A percentile compares a stretch with the other conserved stretches of the same genome.
These are phyloP conservation scores for Brachirus orientalis DNA, from an alignment of 2,113 vertebrate genomes.

Conservation along the genomic window DNA sequence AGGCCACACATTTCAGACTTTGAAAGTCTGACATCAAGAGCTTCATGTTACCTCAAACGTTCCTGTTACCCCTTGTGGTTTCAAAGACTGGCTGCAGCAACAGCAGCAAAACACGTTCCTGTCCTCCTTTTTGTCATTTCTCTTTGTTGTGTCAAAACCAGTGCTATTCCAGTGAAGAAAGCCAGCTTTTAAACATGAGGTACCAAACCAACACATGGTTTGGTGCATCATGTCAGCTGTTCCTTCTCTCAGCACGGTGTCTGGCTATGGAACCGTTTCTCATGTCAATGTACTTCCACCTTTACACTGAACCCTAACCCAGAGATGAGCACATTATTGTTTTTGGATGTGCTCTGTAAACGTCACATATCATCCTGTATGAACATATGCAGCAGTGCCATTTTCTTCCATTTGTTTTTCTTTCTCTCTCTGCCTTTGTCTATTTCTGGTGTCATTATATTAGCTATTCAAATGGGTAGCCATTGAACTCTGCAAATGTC, in stretches of 20 bases:
- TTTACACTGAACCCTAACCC: slow-evolving; percentile 19
- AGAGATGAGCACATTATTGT: background rate
- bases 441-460: slow-evolving; percentile 10
- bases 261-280: background rate
- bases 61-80: background rate
- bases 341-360: slow-evolving; percentile 19
- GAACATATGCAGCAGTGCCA: background rate
- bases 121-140: background rate
- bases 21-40: slow-evolving; percentile 13
- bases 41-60: slow-evolving; percentile 6
- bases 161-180: slow-evolving; percentile 17
- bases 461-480: slow-evolving; percentile 29
- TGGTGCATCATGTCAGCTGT: slow-evolving; percentile 28
- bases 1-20: slow-evolving; percentile 33
- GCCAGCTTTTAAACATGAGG: slow-evolving; percentile 2
- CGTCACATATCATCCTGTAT: slow-evolving; percentile 19
- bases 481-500: slow-evolving; percentile 49
- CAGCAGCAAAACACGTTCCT: slow-evolving; percentile 32
- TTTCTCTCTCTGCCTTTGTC: background rate
- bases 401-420: slow-evolving; percentile 6
- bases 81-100: slow-evolving; percentile 2
- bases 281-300: background rate
- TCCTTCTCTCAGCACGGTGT: slow-evolving; percentile 6
- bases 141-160: slow-evolving; percentile 22
- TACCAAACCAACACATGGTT: slow-evolving; percentile 26